phyloP scores from a whole-genome alignment of 2,113 vertebrate genomes.

The Parus major region DNA sequence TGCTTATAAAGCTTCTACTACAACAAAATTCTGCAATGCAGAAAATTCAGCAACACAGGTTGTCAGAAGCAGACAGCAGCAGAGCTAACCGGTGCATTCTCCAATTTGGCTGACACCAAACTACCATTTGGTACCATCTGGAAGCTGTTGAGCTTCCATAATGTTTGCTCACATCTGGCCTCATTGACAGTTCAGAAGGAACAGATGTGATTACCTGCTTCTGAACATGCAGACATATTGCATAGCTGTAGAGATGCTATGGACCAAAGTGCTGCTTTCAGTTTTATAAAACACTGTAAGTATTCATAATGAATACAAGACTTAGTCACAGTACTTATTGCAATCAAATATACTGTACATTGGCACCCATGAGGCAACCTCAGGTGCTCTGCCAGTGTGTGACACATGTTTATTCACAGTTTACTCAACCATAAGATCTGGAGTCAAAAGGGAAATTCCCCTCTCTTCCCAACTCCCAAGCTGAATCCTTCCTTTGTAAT shows the following conservation, averaged over 20 bases:
- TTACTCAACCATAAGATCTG: neutral
- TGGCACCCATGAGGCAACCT: neutral
- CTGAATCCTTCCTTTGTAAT: neutral
- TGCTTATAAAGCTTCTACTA: neutral
- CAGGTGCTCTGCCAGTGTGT: neutral
- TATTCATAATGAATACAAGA: neutral
- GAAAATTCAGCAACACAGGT: neutral
- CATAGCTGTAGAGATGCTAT: neutral
- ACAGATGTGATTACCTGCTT: neutral
- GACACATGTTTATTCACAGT: neutral
- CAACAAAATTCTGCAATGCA: neutral
- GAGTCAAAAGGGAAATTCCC: neutral
- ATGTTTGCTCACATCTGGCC: neutral
- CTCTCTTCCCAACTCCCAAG: neutral
- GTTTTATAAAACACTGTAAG: neutral
- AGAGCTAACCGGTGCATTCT: neutral
- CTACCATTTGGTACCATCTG: neutral
- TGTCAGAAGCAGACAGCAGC: neutral
- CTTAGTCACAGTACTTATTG: neutral
- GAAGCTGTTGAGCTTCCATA: neutral
- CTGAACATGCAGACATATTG: neutral
- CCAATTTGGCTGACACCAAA: neutral
- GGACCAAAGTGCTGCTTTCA: neutral
- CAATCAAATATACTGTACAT: neutral
- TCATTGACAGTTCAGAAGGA: conserved; percentile 1